Evolutionary conservation across 2,888 invertebrate species (phyloP).

Genomic region (Willowsia nigromaculata): DNA sequence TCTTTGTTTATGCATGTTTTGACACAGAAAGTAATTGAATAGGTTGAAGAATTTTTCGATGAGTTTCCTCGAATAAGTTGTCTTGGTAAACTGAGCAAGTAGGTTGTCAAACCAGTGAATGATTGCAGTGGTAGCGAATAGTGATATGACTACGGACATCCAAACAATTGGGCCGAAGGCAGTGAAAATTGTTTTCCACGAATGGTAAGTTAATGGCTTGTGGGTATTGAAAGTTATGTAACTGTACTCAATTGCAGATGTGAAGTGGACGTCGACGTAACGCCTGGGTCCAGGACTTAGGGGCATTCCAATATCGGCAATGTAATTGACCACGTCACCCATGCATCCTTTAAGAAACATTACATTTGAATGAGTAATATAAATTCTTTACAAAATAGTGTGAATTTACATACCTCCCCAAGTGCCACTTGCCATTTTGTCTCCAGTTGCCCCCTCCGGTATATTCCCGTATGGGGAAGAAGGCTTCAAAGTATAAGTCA

Average conservation of each 20-base stretch:
- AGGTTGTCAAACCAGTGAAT: background rate
- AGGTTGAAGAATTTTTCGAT: background rate
- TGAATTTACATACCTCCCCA: conserved; percentile 50
- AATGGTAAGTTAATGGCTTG: conserved; percentile 8
- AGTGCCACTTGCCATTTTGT: conserved; percentile 25
- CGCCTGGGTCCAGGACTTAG: conserved; percentile 7
- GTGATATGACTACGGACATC: background rate
- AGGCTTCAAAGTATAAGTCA: conserved; percentile 32
- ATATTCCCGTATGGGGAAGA: conserved; percentile 32
- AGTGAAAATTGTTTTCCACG: conserved; percentile 37
- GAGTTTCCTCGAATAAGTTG: background rate
- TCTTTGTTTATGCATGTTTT: background rate
- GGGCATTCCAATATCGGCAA: background rate
- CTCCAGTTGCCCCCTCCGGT: conserved; percentile 34
- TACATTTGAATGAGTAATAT: background rate
- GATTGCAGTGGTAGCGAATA: background rate
- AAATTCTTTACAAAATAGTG: background rate
- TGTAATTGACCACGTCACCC: conserved; percentile 26
- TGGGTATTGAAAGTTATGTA: background rate
- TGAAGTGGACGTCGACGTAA: conserved; percentile 1
- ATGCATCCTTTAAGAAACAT: conserved; percentile 22
- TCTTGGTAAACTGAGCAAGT: background rate
- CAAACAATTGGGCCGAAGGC: conserved; percentile 23
- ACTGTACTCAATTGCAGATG: conserved; percentile 29
- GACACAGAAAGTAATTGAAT: background rate